These are phyloP conservation scores for Rhea pennata DNA, from an alignment of 2,113 vertebrate species.

Conservation along the genomic window DNA sequence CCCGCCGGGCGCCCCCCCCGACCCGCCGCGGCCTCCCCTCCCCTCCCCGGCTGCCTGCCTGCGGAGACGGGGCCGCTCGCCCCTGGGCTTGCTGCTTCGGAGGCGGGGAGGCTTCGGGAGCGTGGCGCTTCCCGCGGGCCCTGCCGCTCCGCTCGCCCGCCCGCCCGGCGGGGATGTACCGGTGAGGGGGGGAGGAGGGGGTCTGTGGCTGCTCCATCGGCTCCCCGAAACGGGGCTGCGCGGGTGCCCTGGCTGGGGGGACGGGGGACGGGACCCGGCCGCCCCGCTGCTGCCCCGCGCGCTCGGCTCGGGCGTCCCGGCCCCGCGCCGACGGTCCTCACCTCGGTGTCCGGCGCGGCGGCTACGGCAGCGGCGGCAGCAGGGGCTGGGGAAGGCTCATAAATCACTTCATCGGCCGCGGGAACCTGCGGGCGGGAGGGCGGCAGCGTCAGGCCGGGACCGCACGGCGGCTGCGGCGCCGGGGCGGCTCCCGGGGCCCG, in stretches of 20 bases:
- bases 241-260: too few species aligned
- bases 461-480: too few species aligned
- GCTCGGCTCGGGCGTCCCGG: rapidly evolving
- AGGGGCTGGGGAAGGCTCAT: conserved; percentile 74
- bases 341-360: neutral
- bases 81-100: neutral
- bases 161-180: neutral
- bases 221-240: too few species aligned
- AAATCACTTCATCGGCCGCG: conserved; percentile 83
- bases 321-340: rapidly evolving
- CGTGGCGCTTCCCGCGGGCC: neutral
- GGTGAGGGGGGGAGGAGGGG: too few species aligned
- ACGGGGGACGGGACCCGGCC: too few species aligned
- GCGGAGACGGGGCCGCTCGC: neutral
- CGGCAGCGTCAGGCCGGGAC: neutral
- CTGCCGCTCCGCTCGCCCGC: rapidly evolving
- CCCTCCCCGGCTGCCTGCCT: too few species aligned
- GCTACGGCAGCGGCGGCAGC: neutral
- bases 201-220: too few species aligned
- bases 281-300: neutral
- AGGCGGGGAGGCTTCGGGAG: neutral
- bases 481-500: too few species aligned
- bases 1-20: too few species aligned
- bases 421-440: conserved; percentile 67
- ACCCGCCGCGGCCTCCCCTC: too few species aligned